Base-by-base conservation (phyloP, 1,140 invertebrate genomes). In the Planococcus citri region DNA sequence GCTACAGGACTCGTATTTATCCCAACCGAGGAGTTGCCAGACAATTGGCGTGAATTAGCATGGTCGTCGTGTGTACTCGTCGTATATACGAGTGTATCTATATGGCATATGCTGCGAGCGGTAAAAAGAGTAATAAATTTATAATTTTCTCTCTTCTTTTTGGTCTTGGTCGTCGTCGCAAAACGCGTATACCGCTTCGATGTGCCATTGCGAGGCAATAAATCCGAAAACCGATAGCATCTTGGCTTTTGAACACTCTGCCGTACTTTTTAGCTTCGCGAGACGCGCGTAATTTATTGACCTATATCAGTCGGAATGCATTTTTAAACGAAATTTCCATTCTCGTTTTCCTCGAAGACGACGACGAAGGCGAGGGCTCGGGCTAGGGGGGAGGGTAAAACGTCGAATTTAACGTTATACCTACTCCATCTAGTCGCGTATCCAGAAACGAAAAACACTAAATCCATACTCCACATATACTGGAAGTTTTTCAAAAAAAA, bases 251-350 rank as follows among this genome's bases (percentile, higher is more conserved):
- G n/a, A 51, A 20, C 17, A 20, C 41, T 51, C 29, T 3, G 4
- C 29, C 29, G 29, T 33, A 33, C 29, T 33, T 33, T 33, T 33
- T 12, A 33, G 12, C 29, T 3, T 33, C 3, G 29, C n/a, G n/a
- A n/a, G n/a, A n/a, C n/a, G 12, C 29, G 41, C 41, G 41, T 51
- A 51, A 51, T 51, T 51, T 51, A 51, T 51, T 51, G 41, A 51
- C 41, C 41, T 51, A 51, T 20, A 51, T 51, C 41, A 51, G 41
- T 51, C 41, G 41, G 29, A 51, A 51, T 51, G 41, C 41, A 51
- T 51, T 51, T 51, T 51, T 51, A 51, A 51, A 51, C 41, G 41
- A 51, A 51, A 51, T 51, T 51, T 51, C 41, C 41, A 51, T 51
- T 51, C 41, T 14, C 41, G n/a, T 51, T 17, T 20, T n/a, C n/a